A percentile compares a stretch with the other conserved stretches of the same genome.
These are phyloP conservation scores for Sebastes itinus DNA, from an alignment of 2,797 vertebrate species.

Conservation along the genomic window DNA sequence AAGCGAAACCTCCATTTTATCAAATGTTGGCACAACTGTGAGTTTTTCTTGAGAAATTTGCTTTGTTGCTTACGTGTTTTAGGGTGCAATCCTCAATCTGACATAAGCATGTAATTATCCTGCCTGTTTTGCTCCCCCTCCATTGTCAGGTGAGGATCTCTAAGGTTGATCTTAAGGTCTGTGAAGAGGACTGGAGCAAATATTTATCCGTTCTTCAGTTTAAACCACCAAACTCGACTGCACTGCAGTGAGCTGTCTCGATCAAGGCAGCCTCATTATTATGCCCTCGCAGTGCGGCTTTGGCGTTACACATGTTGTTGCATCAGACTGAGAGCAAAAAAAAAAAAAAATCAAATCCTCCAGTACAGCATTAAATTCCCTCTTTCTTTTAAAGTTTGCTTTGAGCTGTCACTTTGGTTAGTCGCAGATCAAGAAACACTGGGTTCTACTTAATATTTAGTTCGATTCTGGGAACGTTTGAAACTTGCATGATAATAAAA, in stretches of 20 bases:
- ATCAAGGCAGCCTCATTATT: slow-evolving; percentile 50
- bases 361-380: slow-evolving; percentile 11
- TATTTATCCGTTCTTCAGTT: slow-evolving; percentile 33
- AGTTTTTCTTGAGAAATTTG: slow-evolving; percentile 1
- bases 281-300: slow-evolving; percentile 43
- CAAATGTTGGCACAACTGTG: neutral
- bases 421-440: slow-evolving; percentile 18
- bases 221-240: slow-evolving; percentile 28
- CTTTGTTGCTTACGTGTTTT: neutral
- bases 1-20: neutral
- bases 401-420: slow-evolving; percentile 41
- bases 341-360: slow-evolving; percentile 11
- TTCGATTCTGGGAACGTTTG: slow-evolving; percentile 18
- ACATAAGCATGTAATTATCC: slow-evolving; percentile 17
- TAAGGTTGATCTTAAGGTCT: slow-evolving; percentile 11
- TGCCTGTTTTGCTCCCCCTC: neutral
- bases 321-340: slow-evolving; percentile 38
- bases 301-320: slow-evolving; percentile 54
- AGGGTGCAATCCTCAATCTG: neutral
- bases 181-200: slow-evolving; percentile 25
- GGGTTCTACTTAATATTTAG: slow-evolving; percentile 4
- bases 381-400: slow-evolving; percentile 32
- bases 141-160: slow-evolving; percentile 16
- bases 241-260: slow-evolving; percentile 34
- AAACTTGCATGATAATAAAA: slow-evolving; percentile 45